Conservation (phyloP, 1,140 invertebrate genomes). For the Temnothorax longispinosus region DNA sequence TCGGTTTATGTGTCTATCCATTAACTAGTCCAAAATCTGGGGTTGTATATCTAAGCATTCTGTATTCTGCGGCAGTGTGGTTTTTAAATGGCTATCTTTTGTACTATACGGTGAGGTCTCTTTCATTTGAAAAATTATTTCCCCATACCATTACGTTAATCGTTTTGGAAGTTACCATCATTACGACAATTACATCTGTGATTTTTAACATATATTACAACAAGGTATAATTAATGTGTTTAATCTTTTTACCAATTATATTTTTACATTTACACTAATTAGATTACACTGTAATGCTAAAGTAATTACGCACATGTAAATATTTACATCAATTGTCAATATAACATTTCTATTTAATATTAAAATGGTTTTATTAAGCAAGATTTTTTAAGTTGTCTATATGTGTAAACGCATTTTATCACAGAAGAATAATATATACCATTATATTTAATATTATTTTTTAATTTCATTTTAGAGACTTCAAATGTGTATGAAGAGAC, state of each 20-base stretch:
- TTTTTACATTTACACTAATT: background rate
- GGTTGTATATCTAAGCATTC: background rate
- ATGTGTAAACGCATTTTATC: background rate
- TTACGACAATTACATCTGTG: background rate
- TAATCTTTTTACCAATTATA: background rate
- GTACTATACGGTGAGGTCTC: background rate
- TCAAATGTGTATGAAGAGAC: slow-evolving; percentile 20
- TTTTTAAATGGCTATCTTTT: background rate
- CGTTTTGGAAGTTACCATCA: background rate
- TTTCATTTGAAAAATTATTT: background rate
- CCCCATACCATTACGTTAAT: background rate
- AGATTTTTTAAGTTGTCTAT: background rate
- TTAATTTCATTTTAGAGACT: slow-evolving; percentile 15
- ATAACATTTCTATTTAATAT: background rate
- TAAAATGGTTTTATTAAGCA: background rate
- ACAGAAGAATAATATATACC: background rate
- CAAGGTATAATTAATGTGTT: background rate
- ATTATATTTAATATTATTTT: background rate
- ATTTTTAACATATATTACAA: slow-evolving; percentile 3
- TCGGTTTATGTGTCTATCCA: background rate
- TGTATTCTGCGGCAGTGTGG: background rate
- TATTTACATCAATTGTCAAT: background rate
- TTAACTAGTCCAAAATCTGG: background rate
- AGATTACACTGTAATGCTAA: background rate
- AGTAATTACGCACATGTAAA: background rate